Conservation (phyloP, 2,797 vertebrate species). For the Telmatherina bonti region DNA sequence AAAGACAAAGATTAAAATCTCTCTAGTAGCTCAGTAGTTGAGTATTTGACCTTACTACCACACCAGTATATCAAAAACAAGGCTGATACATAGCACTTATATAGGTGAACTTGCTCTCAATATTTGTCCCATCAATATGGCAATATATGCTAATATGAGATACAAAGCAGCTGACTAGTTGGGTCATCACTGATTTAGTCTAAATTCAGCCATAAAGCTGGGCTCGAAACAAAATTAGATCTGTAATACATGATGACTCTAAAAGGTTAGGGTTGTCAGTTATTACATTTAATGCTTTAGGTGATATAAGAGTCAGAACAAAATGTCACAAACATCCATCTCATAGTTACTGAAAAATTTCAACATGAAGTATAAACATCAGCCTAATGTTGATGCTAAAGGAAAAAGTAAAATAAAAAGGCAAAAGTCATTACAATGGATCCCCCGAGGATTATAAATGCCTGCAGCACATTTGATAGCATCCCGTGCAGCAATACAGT, state of each 20-base stretch:
- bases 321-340: slow-evolving; percentile 24
- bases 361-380: slow-evolving; percentile 20
- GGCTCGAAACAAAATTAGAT: neutral
- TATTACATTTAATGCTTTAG: neutral
- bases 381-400: neutral
- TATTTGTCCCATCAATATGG: neutral
- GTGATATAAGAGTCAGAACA: neutral
- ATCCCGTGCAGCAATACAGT: neutral
- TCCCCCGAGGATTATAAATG: neutral
- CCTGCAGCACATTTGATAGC: neutral
- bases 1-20: neutral
- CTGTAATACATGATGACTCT: neutral
- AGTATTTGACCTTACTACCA: neutral
- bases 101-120: neutral
- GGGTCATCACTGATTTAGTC: neutral
- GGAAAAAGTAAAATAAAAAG: slow-evolving; percentile 13
- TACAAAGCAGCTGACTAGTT: neutral
- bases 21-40: neutral
- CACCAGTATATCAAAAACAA: neutral
- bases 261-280: slow-evolving; percentile 5
- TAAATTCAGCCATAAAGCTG: neutral
- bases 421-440: slow-evolving; percentile 7
- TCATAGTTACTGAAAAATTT: slow-evolving; percentile 2
- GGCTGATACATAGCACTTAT: neutral
- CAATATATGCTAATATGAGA: neutral